phyloP scores from a whole-genome alignment of 2,888 invertebrate species.

The Operophtera brumata region DNA sequence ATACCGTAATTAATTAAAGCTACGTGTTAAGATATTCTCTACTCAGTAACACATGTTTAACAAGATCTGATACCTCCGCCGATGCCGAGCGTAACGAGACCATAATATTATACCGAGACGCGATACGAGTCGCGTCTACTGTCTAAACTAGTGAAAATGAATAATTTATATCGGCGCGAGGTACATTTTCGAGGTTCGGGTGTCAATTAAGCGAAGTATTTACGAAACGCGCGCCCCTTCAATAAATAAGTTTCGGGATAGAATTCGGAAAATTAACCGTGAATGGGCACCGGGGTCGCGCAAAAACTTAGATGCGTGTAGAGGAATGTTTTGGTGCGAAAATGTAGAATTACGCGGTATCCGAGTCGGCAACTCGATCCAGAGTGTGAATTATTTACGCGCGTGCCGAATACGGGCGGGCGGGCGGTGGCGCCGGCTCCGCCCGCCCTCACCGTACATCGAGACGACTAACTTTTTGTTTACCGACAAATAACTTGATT shows the following conservation, averaged over 20 bases:
- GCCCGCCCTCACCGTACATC: constrained; percentile 40
- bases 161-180: constrained; percentile 56
- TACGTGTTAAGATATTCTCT: constrained; percentile 55
- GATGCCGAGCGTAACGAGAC: constrained; percentile 45
- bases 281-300: constrained; percentile 54
- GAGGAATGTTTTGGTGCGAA: constrained; percentile 61
- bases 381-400: constrained; percentile 68
- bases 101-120: constrained; percentile 46
- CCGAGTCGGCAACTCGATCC: constrained; percentile 57
- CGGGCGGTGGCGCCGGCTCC: constrained; percentile 21
- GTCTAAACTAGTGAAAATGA: constrained; percentile 51
- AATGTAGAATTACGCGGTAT: constrained; percentile 68
- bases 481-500: constrained; percentile 48
- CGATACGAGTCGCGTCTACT: constrained; percentile 49
- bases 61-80: constrained; percentile 51
- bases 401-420: constrained; percentile 52
- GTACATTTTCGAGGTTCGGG: constrained; percentile 52
- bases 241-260: constrained; percentile 67
- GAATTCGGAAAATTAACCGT: constrained; percentile 70
- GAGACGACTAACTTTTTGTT: constrained; percentile 56
- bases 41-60: constrained; percentile 59
- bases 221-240: constrained; percentile 52
- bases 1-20: constrained; percentile 63
- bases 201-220: constrained; percentile 70
- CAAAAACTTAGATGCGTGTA: constrained; percentile 73